phyloP scores from a whole-genome alignment of 2,888 invertebrate species.

The Phyllotreta striolata region DNA sequence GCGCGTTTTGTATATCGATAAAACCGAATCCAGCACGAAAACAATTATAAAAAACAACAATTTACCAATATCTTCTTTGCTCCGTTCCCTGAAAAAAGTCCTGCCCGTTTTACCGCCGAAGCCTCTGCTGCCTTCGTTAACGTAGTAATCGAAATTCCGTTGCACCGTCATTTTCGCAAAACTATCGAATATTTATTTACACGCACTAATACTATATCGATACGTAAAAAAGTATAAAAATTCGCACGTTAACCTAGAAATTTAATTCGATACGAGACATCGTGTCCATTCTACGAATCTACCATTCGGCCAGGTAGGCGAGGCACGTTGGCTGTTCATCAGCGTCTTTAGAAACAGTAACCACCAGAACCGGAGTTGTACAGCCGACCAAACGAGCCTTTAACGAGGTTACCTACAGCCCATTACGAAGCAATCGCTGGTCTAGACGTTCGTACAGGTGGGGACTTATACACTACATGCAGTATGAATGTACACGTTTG shows the following conservation, averaged over 20 bases:
- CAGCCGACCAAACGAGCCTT: no score
- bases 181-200: constrained; percentile 4
- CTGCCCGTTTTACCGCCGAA: constrained; percentile 13
- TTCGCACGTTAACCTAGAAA: constrained; percentile 21
- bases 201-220: constrained; percentile 18
- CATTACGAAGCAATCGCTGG: neutral
- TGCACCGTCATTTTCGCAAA: constrained; percentile 23
- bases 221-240: constrained; percentile 15
- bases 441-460: neutral
- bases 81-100: constrained; percentile 14
- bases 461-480: neutral
- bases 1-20: neutral
- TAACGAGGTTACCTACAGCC: no score
- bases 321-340: constrained; percentile 23
- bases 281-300: constrained; percentile 3
- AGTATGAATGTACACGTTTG: no score
- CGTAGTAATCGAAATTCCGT: constrained; percentile 10
- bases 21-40: neutral
- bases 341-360: constrained; percentile 3
- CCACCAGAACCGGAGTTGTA: no score
- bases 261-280: neutral
- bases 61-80: constrained; percentile 20
- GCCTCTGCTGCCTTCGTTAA: constrained; percentile 20
- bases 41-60: neutral
- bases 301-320: constrained; percentile 38